Conservation (phyloP, 2,888 invertebrate species). For the Margaritifera margaritifera region DNA sequence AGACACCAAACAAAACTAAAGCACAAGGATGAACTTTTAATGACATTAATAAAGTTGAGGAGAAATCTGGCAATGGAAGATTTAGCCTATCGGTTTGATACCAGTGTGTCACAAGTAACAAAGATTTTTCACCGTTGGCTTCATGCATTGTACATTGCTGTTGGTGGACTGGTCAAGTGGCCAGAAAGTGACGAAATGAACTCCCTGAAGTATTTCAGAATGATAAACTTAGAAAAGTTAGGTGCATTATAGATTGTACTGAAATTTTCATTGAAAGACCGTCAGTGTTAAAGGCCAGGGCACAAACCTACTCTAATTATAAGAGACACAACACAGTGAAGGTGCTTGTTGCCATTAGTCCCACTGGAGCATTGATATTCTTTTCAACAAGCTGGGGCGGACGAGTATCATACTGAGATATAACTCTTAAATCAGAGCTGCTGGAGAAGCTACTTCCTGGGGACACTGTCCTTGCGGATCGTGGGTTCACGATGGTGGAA, state of each 20-base stretch:
- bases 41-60: slow-evolving; percentile 5
- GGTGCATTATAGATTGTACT: slow-evolving; percentile 6
- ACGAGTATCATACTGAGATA: no score
- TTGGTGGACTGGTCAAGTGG: no score
- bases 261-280: no score
- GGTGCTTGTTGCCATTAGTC: slow-evolving; percentile 4
- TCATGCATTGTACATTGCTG: no score
- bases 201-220: slow-evolving; percentile 2
- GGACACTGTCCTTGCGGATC: no score
- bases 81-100: slow-evolving; percentile 4
- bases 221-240: slow-evolving; percentile 5
- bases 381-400: no score
- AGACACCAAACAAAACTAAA: slow-evolving; percentile 5
- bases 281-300: slow-evolving; percentile 5
- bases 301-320: slow-evolving; percentile 8
- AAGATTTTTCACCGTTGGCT: no score
- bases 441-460: no score
- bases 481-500: no score
- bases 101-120: no score
- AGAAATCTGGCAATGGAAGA: slow-evolving; percentile 6
- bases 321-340: slow-evolving; percentile 12
- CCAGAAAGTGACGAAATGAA: slow-evolving; percentile 3
- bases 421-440: no score
- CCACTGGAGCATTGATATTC: background rate
- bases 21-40: slow-evolving; percentile 4